These are phyloP conservation scores for Eupleurogrammus muticus DNA, from an alignment of 2,797 vertebrate species.

Conservation along the genomic window DNA sequence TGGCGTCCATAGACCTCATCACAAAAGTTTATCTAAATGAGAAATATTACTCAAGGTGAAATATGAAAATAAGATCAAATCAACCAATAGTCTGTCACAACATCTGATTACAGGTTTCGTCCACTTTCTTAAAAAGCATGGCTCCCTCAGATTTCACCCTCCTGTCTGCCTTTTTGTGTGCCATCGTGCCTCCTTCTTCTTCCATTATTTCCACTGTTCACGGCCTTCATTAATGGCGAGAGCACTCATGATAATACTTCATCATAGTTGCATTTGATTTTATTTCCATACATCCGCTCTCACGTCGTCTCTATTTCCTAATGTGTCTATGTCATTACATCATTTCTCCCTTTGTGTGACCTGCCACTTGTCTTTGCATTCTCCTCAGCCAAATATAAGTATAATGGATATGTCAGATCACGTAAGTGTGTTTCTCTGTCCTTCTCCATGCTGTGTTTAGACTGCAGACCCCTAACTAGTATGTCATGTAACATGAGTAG, in stretches of 20 bases:
- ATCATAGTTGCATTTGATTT: slow-evolving; percentile 52
- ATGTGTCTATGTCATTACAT: slow-evolving; percentile 79
- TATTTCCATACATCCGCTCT: slow-evolving; percentile 59
- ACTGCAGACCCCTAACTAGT: slow-evolving; percentile 57
- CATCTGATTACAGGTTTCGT: slow-evolving; percentile 38
- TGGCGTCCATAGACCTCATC: slow-evolving; percentile 45
- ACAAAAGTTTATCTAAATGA: slow-evolving; percentile 1
- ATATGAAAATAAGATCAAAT: slow-evolving; percentile 8
- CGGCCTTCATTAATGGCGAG: slow-evolving; percentile 33
- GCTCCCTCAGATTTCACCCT: slow-evolving; percentile 52
- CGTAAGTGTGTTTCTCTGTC: slow-evolving; percentile 86
- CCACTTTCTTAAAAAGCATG: slow-evolving; percentile 61
- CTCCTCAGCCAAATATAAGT: slow-evolving; percentile 90
- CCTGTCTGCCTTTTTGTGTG: slow-evolving; percentile 36
- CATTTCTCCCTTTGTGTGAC: slow-evolving; percentile 82
- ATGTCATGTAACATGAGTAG: slow-evolving; percentile 62
- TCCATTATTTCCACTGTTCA: slow-evolving; percentile 39
- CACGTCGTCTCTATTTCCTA: slow-evolving; percentile 70
- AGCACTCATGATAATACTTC: slow-evolving; percentile 24
- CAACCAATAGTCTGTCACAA: slow-evolving; percentile 44
- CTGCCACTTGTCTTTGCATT: slow-evolving; percentile 88
- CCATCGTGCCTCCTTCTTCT: slow-evolving; percentile 30
- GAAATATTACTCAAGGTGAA: neutral
- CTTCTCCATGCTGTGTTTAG: slow-evolving; percentile 77
- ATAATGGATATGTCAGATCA: slow-evolving; percentile 91